Percentiles rank a stretch among this genome's conserved stretches.
Evolutionary conservation across 2,888 invertebrate species (phyloP).

Genomic region (Drosophila birchii): DNA sequence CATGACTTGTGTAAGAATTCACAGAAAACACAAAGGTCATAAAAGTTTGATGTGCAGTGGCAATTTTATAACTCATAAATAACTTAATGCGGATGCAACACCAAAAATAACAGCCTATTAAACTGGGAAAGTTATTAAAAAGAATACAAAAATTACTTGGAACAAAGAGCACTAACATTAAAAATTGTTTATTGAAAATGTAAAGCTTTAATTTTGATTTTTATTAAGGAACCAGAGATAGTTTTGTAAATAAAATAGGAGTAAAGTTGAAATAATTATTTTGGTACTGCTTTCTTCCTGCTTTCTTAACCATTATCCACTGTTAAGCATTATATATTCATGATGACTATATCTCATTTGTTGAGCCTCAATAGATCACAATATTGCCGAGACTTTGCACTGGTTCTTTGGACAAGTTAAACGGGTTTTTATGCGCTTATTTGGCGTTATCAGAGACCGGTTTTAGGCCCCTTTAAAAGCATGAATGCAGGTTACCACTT

Average conservation of each 20-base stretch:
- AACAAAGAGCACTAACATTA: not conserved
- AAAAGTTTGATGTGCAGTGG: not conserved
- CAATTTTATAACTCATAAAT: not conserved
- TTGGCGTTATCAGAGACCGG: slow-evolving; percentile 56
- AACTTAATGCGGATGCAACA: slow-evolving; percentile 7
- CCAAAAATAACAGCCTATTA: not conserved
- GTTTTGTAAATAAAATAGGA: no score
- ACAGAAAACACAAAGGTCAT: not conserved
- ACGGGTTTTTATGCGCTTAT: slow-evolving; percentile 65
- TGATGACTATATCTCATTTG: not conserved
- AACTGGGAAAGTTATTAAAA: not conserved
- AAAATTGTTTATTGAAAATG: not conserved
- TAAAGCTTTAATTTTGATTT: not conserved
- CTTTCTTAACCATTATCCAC: not conserved
- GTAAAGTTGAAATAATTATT: no score
- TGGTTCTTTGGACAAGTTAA: slow-evolving; percentile 64
- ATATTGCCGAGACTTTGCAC: slow-evolving; percentile 40
- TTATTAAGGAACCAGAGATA: not conserved
- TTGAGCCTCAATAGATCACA: slow-evolving; percentile 44
- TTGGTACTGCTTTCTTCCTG: not conserved
- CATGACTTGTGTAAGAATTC: slow-evolving; percentile 2
- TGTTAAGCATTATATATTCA: not conserved
- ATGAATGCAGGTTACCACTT: slow-evolving; percentile 30
- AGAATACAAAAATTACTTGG: not conserved
- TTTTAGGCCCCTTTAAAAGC: slow-evolving; percentile 43